Conservation (phyloP, 2,888 invertebrate genomes). For the Galeruca laticollis region DNA sequence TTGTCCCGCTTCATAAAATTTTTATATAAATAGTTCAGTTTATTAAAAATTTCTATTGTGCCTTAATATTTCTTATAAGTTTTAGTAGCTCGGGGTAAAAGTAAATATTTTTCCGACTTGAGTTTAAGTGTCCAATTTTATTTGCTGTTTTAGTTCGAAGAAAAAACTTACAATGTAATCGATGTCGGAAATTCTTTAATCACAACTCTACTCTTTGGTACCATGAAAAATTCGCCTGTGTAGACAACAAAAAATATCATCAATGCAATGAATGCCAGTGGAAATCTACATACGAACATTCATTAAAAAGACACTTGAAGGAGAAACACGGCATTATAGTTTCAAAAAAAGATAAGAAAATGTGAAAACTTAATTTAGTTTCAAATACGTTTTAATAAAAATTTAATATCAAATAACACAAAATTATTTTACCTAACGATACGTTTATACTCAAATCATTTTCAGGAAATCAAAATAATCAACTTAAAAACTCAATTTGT, state of each 20-base stretch:
- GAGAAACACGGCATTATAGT: constrained; percentile 1
- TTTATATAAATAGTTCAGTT: neutral
- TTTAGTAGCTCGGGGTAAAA: neutral
- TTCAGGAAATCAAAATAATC: too few species aligned
- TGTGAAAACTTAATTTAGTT: neutral
- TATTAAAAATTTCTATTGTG: neutral
- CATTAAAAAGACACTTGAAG: constrained; percentile 16
- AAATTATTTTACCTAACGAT: too few species aligned
- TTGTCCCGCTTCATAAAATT: neutral
- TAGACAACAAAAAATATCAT: constrained; percentile 37
- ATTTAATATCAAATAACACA: too few species aligned
- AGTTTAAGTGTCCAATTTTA: neutral
- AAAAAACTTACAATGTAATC: constrained; percentile 41
- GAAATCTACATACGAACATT: neutral
- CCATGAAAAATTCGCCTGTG: constrained; percentile 53
- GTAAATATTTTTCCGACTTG: neutral
- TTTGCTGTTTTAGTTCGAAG: constrained; percentile 20
- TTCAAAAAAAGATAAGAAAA: neutral
- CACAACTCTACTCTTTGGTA: constrained; percentile 50
- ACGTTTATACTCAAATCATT: too few species aligned
- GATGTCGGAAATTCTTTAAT: constrained; percentile 47
- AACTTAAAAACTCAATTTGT: too few species aligned
- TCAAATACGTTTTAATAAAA: neutral
- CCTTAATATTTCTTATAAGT: neutral
- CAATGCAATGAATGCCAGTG: constrained; percentile 26